Evolutionary conservation across 2,113 vertebrate species (phyloP), one percentile per base, ranked within the genome.

Genomic region (Chascanopsetta lugubris): DNA sequence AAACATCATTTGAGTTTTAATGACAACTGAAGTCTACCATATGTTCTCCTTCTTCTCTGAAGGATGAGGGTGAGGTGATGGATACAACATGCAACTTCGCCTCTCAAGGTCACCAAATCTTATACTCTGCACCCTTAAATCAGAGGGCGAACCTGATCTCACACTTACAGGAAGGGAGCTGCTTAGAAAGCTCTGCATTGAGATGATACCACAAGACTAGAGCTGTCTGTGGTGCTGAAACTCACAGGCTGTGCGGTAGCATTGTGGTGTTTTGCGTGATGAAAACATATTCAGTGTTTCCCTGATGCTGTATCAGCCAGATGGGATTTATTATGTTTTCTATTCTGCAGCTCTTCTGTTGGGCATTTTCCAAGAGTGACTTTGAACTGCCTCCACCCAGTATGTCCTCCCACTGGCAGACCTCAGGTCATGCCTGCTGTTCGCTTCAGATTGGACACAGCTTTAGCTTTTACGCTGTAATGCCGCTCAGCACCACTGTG

Each of bases 191-290:
- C 18, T 4, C 32, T 20, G 20, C 10, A 4, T 6, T 22, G 47
- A 21, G 12, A 17, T 46, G n/a, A 6, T 2, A 10, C 9, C 12
- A n/a, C 29, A 47, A 22, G 45, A 13, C 26, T 6, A 25, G 75
- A 73, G 63, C 80, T 83, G 75, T 85, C 82, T 18, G 0, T 65
- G 77, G 82, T 88, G 66, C 76, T 82, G 83, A 76, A 75, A 42
- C 48, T 32, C 24, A 36, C 12, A 26, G 53, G 1, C 51, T 43
- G 18, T 42, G 48, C 21, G 27, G 3, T 5, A 46, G 4, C 15
- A 17, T 11, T n/a, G 32, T 34, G 32, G 8, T 5, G 8, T 7
- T 42, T 15, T 42, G 38, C n/a, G 17, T 54, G 45, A 20, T 63
- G 36, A 62, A 63, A 69, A 65, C 38, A 67, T 66, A 69, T 40